Conservation (phyloP, 2,888 invertebrate genomes). For the Crioceris asparagi region DNA sequence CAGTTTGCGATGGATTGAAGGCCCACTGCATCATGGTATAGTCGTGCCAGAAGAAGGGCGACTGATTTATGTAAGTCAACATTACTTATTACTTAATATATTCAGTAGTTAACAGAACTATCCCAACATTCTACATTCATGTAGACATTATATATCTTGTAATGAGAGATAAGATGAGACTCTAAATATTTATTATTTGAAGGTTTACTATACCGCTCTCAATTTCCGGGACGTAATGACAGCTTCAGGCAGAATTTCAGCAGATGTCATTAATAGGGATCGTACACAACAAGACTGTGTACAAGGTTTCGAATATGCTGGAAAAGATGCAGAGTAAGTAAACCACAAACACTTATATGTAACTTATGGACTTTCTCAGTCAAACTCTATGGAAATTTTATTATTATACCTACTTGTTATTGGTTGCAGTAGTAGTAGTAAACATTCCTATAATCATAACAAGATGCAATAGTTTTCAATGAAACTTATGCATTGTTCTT, state of each 20-base stretch:
- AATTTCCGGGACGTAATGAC: slow-evolving; percentile 96
- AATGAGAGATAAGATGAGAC: too few relatives aligned
- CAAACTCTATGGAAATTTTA: too few relatives aligned
- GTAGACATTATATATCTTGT: too few relatives aligned
- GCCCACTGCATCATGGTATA: slow-evolving; percentile 35
- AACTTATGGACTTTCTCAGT: too few relatives aligned
- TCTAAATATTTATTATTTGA: slow-evolving; percentile 5
- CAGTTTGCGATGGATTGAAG: slow-evolving; percentile 75
- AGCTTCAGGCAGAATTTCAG: slow-evolving; percentile 79
- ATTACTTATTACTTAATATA: too few relatives aligned
- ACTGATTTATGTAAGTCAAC: slow-evolving; percentile 14
- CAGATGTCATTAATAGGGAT: slow-evolving; percentile 64
- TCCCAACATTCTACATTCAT: too few relatives aligned
- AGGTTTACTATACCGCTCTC: slow-evolving; percentile 58
- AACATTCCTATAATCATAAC: too few relatives aligned
- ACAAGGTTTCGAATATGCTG: slow-evolving; percentile 59
- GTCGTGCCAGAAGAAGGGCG: slow-evolving; percentile 17
- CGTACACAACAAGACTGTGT: slow-evolving; percentile 55
- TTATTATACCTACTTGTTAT: too few relatives aligned
- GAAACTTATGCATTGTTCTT: background rate
- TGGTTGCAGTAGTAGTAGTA: too few relatives aligned
- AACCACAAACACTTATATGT: background rate
- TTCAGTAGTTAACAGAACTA: too few relatives aligned
- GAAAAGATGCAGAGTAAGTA: slow-evolving; percentile 31
- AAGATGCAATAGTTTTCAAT: background rate